Conservation (phyloP, 1,140 invertebrate genomes). For the Leptinotarsa defecta region DNA sequence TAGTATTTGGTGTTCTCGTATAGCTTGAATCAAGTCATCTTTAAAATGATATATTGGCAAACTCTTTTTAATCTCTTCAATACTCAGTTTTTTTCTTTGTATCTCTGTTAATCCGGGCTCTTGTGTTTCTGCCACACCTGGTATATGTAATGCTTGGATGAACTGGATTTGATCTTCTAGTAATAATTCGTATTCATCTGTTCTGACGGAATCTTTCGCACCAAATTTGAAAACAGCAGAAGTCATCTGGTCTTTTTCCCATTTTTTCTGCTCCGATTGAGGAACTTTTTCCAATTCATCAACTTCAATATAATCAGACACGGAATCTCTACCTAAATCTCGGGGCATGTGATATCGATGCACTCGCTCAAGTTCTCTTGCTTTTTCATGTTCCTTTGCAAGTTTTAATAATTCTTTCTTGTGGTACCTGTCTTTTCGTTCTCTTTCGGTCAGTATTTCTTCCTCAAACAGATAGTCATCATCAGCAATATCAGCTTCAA, state of each 20-base stretch:
- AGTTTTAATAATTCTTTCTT: constrained; percentile 90
- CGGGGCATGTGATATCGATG: constrained; percentile 93
- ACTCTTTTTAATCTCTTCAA: constrained; percentile 91
- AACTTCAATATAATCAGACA: constrained; percentile 82
- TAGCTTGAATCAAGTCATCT: constrained; percentile 85
- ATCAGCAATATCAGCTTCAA: constrained; percentile 94
- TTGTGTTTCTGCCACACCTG: constrained; percentile 63
- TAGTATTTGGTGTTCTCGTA: constrained; percentile 82
- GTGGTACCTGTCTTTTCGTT: constrained; percentile 82
- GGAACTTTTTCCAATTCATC: constrained; percentile 84
- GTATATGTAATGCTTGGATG: constrained; percentile 88
- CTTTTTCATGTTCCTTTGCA: constrained; percentile 95
- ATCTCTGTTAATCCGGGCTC: constrained; percentile 67
- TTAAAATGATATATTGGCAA: constrained; percentile 86
- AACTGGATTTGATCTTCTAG: constrained; percentile 98
- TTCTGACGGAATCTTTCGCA: constrained; percentile 77
- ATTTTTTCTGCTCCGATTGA: constrained; percentile 94
- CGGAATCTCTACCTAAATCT: constrained; percentile 71
- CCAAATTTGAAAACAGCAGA: constrained; percentile 92
- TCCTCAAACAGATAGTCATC: constrained; percentile 96
- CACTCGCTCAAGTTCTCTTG: constrained; percentile 86
- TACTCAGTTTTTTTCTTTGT: constrained; percentile 78
- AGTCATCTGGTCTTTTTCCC: constrained; percentile 97
- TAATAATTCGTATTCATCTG: constrained; percentile 90
- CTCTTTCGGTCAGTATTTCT: constrained; percentile 81